phyloP scores from a whole-genome alignment of 2,797 vertebrate genomes.

The Lagorchestes hirsutus region DNA sequence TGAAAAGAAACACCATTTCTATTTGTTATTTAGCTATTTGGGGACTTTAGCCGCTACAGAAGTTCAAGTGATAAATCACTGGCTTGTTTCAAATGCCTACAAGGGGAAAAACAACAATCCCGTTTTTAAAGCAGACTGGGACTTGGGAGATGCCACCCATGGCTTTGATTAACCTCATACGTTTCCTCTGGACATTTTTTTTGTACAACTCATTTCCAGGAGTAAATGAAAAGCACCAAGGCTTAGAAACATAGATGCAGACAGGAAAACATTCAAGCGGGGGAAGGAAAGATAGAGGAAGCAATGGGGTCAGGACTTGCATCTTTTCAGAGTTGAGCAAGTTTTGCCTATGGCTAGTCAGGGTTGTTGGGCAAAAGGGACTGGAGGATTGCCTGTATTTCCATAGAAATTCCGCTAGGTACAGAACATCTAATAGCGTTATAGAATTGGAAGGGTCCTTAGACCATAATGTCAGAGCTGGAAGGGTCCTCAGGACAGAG shows the following conservation, averaged over 20 bases:
- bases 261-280: neutral
- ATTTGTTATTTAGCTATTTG: slow-evolving; percentile 24
- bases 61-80: neutral
- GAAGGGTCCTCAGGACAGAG: neutral
- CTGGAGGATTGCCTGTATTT: neutral
- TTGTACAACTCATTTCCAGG: slow-evolving; percentile 30
- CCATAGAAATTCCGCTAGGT: neutral
- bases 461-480: neutral
- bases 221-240: slow-evolving; percentile 27
- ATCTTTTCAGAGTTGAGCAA: slow-evolving; percentile 1
- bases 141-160: neutral
- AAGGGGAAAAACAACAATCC: slow-evolving; percentile 25
- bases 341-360: slow-evolving; percentile 1
- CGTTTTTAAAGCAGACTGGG: neutral
- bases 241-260: neutral
- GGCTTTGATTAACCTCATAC: neutral
- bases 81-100: slow-evolving; percentile 17
- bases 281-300: neutral
- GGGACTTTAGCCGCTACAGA: neutral
- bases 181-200: slow-evolving; percentile 15
- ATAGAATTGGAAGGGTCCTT: neutral
- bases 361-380: neutral
- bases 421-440: neutral
- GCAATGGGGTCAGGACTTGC: neutral
- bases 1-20: slow-evolving; percentile 9